Conservation (phyloP, 2,888 invertebrate species). For the Nephrotoma guestfalica region DNA sequence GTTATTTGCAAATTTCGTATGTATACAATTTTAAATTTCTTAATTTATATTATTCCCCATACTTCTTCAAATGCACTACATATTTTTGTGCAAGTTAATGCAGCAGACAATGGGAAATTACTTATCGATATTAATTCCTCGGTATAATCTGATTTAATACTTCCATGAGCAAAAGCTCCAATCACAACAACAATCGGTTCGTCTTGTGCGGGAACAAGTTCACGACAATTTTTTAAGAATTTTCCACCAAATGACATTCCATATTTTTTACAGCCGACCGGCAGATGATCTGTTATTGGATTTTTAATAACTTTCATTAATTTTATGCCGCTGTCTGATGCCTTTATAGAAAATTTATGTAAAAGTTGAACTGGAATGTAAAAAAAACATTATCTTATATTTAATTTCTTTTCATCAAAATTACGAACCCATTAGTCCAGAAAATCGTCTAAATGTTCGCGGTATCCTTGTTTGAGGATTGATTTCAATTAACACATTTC, state of each 20-base stretch:
- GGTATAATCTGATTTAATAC: constrained; percentile 72
- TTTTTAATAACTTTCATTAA: constrained; percentile 93
- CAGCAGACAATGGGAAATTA: constrained; percentile 92
- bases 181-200: constrained; percentile 79
- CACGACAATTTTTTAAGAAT: constrained; percentile 48
- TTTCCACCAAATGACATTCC: constrained; percentile 81
- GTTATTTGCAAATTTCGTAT: neutral
- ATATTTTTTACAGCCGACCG: constrained; percentile 82
- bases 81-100: constrained; percentile 88
- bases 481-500: constrained; percentile 86
- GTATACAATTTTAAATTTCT: neutral
- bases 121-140: constrained; percentile 88
- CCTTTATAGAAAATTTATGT: constrained; percentile 85
- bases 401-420: constrained; percentile 5
- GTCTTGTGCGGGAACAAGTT: constrained; percentile 63
- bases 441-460: constrained; percentile 91
- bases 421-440: constrained; percentile 79
- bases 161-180: constrained; percentile 97
- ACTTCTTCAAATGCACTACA: constrained; percentile 90
- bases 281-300: constrained; percentile 86
- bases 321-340: constrained; percentile 77
- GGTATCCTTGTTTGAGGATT: constrained; percentile 97
- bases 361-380: constrained; percentile 75
- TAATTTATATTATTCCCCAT: constrained; percentile 55
- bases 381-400: constrained; percentile 8